phyloP scores from a whole-genome alignment of 2,113 vertebrate genomes.

The Halichoerus grypus region DNA sequence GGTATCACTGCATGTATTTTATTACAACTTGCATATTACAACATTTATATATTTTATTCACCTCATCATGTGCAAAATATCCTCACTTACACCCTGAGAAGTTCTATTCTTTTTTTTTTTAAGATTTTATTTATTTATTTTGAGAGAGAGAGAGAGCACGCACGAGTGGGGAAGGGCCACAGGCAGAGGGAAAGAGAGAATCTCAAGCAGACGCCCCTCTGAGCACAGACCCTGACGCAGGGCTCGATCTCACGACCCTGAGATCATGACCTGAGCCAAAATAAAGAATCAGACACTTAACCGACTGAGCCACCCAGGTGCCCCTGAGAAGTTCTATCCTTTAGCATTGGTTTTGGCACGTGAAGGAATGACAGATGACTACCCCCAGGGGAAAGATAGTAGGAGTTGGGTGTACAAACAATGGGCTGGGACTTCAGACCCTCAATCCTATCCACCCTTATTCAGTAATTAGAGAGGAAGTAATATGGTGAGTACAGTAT shows the following conservation, averaged over 20 bases:
- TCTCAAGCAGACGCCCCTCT: not conserved
- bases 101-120: not conserved
- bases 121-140: not conserved
- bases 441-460: not conserved
- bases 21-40: not conserved
- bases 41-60: slow-evolving; percentile 5
- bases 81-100: not conserved
- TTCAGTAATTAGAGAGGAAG: not conserved
- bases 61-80: not conserved
- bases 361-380: not conserved
- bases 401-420: not conserved
- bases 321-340: not conserved
- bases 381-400: not conserved
- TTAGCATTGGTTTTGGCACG: not conserved
- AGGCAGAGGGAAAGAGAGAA: not conserved
- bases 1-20: not conserved
- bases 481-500: not conserved
- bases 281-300: not conserved
- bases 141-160: not conserved
- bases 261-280: not conserved
- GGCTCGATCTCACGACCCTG: not conserved
- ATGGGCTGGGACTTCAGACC: not conserved
- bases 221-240: not conserved
- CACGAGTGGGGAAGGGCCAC: no score
- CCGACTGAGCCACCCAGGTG: not conserved